Base-by-base conservation (phyloP, 2,797 vertebrate genomes). In the Otus scops region DNA sequence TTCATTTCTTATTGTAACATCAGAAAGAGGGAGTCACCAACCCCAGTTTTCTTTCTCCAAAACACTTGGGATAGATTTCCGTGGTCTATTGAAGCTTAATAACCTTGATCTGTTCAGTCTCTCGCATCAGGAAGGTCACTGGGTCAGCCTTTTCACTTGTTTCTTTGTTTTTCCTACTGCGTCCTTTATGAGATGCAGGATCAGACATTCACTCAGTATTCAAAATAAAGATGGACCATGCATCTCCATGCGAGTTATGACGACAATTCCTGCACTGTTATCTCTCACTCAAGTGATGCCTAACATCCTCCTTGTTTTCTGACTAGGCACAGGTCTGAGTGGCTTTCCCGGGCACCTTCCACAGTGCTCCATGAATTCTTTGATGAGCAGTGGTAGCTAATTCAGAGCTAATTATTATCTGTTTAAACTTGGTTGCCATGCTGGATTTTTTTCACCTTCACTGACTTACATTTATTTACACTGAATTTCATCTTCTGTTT, bases 401-500 rank as follows among this genome's bases (percentile, higher is more conserved):
- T 69, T 81, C 73, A 24, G 21, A 85, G 71, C 54, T 89, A 43
- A 86, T 76, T 0, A 0, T 54, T 80, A 27, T 51, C 76, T 89
- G n/a, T 68, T 89, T 75, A 60, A 86, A 67, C 30, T 56, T 39
- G 16, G 9, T n/a, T 88, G 71, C 28, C 3, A 1, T 68, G 61
- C 65, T 47, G 61, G 24, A 5, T 78, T 61, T 28, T 74, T 95
- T 84, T 38, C 86, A 91, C 90, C 57, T 95, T 90, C 80, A 24
- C 85, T 92, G 85, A 79, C 87, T 91, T 56, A 60, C 64, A 26
- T 47, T 67, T 97, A 86, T 96, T 95, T 96, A 94, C 93, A 86
- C 38, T 92, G 96, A 96, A 92, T 95, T 95, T 95, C 93, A 88
- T 89, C 88, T 93, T 85, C 93, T 93, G 54, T 43, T 93, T 92